Evolutionary conservation across 2,113 vertebrate genomes (phyloP).

Genomic region (Bothrops jararaca): DNA sequence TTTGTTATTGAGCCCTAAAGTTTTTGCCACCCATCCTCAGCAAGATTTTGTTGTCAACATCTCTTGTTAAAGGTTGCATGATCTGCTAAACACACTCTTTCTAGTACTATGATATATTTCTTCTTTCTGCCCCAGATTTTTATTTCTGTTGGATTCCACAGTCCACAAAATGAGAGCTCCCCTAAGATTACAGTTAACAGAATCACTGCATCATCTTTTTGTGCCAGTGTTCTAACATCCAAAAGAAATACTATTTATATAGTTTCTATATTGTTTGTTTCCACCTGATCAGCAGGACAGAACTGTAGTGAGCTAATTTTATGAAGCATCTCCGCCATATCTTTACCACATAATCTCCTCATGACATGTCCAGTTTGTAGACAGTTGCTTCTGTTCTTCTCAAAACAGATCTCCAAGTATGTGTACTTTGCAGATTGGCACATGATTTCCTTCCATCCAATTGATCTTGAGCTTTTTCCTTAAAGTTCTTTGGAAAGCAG

Average conservation of each 20-base stretch:
- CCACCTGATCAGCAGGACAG: neutral
- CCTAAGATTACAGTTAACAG: neutral
- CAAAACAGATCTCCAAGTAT: neutral
- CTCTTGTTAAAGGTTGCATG: neutral
- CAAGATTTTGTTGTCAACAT: neutral
- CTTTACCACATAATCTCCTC: neutral
- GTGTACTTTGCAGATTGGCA: neutral
- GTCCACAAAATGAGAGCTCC: neutral
- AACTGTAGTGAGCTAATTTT: neutral
- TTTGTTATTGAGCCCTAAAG: neutral
- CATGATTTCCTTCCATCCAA: neutral
- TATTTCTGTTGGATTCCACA: neutral
- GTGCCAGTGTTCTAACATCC: neutral
- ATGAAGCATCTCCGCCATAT: neutral
- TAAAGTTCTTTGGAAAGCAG: neutral
- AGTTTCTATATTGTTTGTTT: neutral
- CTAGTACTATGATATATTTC: neutral
- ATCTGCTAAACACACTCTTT: neutral
- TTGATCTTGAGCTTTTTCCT: neutral
- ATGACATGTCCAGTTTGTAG: neutral
- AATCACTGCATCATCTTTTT: neutral
- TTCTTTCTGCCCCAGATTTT: neutral
- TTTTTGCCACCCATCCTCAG: neutral
- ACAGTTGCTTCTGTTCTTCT: neutral
- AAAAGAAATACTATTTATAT: neutral